These are phyloP conservation scores for Himalopsyche japonica DNA, from an alignment of 2,888 invertebrate genomes.

Conservation along the genomic window DNA sequence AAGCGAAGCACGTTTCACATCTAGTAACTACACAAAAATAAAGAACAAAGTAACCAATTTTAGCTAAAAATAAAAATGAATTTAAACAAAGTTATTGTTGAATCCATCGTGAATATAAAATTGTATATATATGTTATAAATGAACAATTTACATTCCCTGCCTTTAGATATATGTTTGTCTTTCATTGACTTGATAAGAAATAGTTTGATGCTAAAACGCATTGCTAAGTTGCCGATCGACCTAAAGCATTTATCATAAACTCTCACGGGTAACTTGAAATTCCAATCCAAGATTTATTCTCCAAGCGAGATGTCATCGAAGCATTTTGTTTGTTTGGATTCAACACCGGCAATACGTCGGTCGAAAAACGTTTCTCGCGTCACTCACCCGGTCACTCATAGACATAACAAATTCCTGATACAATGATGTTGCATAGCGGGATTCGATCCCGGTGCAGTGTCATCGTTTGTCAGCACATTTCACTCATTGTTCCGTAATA, in stretches of 20 bases:
- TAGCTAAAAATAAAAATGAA: too few relatives aligned
- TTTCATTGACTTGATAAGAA: too few relatives aligned
- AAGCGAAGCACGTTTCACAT: too few relatives aligned
- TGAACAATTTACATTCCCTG: too few relatives aligned
- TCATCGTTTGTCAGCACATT: slow-evolving; percentile 64
- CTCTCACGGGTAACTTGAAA: background rate
- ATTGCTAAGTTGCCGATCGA: background rate
- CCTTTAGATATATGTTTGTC: too few relatives aligned
- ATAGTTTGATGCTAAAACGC: background rate
- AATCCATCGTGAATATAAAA: too few relatives aligned
- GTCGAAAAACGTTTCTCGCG: slow-evolving; percentile 8
- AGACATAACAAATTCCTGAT: slow-evolving; percentile 31
- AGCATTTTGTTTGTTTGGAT: background rate
- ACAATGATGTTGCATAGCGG: slow-evolving; percentile 39
- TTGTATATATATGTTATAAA: too few relatives aligned
- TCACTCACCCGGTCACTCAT: background rate
- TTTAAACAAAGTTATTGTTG: too few relatives aligned
- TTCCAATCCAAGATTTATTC: background rate
- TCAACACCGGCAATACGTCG: slow-evolving; percentile 9
- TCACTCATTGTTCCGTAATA: slow-evolving; percentile 55
- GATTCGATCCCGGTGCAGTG: slow-evolving; percentile 49
- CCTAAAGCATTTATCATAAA: background rate
- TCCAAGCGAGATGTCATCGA: background rate
- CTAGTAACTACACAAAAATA: too few relatives aligned
- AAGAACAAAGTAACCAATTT: too few relatives aligned